These are phyloP conservation scores for Halcyon chelicuti DNA, from an alignment of 2,797 vertebrate species.

Conservation along the genomic window DNA sequence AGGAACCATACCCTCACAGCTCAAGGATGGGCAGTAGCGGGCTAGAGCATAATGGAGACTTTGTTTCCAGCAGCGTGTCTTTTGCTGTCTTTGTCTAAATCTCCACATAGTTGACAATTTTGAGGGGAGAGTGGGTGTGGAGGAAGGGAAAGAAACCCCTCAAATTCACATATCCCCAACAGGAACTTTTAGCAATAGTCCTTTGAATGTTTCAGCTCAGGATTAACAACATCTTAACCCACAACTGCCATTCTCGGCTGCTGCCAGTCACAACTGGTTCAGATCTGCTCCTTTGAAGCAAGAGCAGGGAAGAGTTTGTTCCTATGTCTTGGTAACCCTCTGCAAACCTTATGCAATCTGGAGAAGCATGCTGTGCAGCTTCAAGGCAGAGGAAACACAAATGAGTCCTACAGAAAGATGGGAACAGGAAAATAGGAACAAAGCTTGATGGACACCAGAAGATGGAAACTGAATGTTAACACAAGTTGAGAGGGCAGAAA, in stretches of 20 bases:
- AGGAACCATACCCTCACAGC: not conserved
- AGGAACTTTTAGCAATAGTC: not conserved
- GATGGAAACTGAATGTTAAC: not conserved
- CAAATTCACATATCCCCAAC: not conserved
- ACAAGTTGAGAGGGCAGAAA: not conserved
- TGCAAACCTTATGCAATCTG: not conserved
- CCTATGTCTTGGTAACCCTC: not conserved
- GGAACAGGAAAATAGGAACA: not conserved
- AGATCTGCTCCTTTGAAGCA: not conserved
- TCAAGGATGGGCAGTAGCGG: not conserved
- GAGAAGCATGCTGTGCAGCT: not conserved
- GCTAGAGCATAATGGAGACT: not conserved
- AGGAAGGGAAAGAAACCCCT: not conserved
- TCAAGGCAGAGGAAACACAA: not conserved
- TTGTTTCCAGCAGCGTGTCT: not conserved
- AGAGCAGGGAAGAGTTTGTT: not conserved
- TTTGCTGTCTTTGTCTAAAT: not conserved
- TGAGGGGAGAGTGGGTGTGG: too few relatives aligned
- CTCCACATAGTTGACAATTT: not conserved
- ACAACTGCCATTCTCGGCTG: not conserved
- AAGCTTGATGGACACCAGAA: not conserved
- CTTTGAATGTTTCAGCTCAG: not conserved
- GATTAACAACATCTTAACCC: not conserved
- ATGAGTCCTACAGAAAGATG: not conserved
- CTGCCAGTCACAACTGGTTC: not conserved